Base-by-base conservation (phyloP, 2,797 vertebrate species). In the Chanos chanos region DNA sequence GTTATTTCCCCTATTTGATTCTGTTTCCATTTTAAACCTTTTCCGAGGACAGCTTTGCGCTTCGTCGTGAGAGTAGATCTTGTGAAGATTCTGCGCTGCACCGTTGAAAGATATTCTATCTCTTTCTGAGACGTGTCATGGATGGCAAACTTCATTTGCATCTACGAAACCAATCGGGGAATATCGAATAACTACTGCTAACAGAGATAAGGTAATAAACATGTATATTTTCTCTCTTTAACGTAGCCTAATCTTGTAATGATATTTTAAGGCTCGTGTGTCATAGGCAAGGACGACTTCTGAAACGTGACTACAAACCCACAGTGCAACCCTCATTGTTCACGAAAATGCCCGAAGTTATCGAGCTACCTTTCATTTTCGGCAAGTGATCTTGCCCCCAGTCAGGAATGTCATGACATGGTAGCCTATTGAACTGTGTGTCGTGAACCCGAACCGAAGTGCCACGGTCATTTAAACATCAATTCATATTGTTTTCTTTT, bases 111-210 rank as follows among this genome's bases (percentile, higher is more conserved):
- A 77, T 77, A 77, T 77, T 61, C 71, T 47, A 63, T 72, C 79
- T 79, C 77, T 74, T 74, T 74, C 83, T 83, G 85, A 89, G 81
- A 88, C 86, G 85, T 85, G 85, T 80, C 83, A 90, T 89, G 87
- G 87, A 89, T 89, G 86, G 84, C 74, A 88, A 89, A 91, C 85
- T 91, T 90, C 81, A 85, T 84, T 84, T 86, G 83, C 82, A 81
- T 83, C 87, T 82, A 80, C 82, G 82, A 79, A 88, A 80, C 82
- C 79, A 82, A 84, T 80, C 85, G 82, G 82, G 83, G 82, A 87
- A 87, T 84, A 86, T 86, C 78, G 71, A 89, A 84, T 90, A 90
- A 90, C 86, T 88, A 78, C 87, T 83, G 85, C 85, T 89, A 84
- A 85, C 87, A 87, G 80, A 85, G 89, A 89, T 74, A 84, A 90